phyloP scores from a whole-genome alignment of 1,140 invertebrate genomes.

The Macrocentrus cingulum region DNA sequence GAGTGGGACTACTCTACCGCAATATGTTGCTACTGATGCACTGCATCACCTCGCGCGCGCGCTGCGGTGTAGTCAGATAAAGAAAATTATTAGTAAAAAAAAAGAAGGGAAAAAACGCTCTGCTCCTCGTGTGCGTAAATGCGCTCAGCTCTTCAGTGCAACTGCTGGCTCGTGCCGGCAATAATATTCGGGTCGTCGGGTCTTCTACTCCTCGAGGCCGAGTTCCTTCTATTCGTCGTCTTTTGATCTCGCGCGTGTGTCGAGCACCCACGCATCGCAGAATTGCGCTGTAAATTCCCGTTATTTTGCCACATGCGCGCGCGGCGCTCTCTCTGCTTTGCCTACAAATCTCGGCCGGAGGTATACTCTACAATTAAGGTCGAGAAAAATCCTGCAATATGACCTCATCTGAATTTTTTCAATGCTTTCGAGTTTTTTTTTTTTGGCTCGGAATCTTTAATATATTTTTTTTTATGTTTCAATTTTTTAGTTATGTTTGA shows the following conservation, averaged over 20 bases:
- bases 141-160: neutral
- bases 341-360: neutral
- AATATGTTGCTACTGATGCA: constrained; percentile 35
- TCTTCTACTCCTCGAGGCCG: constrained; percentile 4
- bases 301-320: neutral
- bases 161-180: constrained; percentile 28
- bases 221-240: neutral
- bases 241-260: neutral
- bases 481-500: too few species aligned
- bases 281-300: neutral
- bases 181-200: constrained; percentile 15
- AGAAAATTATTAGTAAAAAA: constrained; percentile 2
- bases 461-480: too few species aligned
- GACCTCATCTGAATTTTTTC: too few species aligned
- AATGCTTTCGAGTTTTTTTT: too few species aligned
- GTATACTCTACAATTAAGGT: too few species aligned
- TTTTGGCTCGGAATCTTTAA: too few species aligned
- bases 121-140: neutral
- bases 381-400: too few species aligned
- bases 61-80: too few species aligned
- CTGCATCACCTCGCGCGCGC: too few species aligned
- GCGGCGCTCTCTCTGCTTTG: neutral
- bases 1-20: constrained; percentile 23
- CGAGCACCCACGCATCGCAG: constrained; percentile 10
- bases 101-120: neutral